A percentile compares a stretch with the other conserved stretches of the same genome.
Evolutionary conservation across 2,113 vertebrate species (phyloP).

Genomic region (Peucedramus taeniatus): DNA sequence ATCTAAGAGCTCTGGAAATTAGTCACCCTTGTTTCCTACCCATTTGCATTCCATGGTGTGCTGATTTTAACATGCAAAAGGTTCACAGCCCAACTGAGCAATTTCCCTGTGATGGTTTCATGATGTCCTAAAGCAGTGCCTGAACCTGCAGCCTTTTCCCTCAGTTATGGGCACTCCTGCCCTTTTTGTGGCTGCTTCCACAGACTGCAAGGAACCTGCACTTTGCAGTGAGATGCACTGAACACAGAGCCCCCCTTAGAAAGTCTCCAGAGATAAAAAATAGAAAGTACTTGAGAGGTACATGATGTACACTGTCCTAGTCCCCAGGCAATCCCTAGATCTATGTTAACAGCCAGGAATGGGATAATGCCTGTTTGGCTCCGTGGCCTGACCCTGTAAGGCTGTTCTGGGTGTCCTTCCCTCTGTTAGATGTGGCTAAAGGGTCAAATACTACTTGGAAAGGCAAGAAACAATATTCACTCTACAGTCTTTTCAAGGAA

Average conservation of each 20-base stretch:
- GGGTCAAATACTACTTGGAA: not conserved
- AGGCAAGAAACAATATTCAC: not conserved
- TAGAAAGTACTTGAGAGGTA: not conserved
- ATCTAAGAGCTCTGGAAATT: not conserved
- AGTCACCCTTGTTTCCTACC: not conserved
- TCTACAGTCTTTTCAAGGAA: not conserved
- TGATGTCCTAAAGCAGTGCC: not conserved
- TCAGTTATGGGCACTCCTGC: not conserved
- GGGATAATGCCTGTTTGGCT: not conserved
- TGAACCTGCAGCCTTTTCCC: not conserved
- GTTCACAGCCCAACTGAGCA: not conserved
- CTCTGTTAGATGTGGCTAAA: not conserved
- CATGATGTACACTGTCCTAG: not conserved
- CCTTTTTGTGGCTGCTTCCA: not conserved
- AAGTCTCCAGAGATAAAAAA: not conserved
- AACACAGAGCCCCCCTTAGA: not conserved
- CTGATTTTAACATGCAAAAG: not conserved
- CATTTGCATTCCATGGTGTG: not conserved
- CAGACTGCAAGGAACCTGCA: not conserved
- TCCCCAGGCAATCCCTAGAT: not conserved
- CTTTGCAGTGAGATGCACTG: not conserved
- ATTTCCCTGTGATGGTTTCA: not conserved
- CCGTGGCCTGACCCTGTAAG: not conserved
- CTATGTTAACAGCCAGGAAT: not conserved
- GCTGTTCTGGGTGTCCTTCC: not conserved